Percentiles rank a stretch among this genome's conserved stretches.
These are phyloP conservation scores for Platalea minor DNA, from an alignment of 2,797 vertebrate species.

Conservation along the genomic window DNA sequence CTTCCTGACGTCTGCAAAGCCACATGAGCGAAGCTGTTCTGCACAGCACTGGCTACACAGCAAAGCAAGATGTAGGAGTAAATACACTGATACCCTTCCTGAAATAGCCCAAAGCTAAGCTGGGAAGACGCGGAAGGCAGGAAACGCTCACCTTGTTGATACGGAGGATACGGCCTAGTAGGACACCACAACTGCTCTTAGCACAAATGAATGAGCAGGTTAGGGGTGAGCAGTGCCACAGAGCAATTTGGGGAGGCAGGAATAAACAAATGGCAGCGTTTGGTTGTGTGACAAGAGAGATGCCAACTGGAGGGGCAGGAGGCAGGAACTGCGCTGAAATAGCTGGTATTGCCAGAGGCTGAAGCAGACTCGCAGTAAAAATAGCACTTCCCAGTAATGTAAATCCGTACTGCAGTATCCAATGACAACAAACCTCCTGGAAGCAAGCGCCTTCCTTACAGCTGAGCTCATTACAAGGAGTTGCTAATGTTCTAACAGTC, in stretches of 20 bases:
- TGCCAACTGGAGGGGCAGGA: neutral
- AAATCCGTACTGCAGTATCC: constrained; percentile 37
- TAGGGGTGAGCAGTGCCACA: neutral
- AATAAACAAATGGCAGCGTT: neutral
- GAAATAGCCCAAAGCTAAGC: neutral
- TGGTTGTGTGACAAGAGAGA: neutral
- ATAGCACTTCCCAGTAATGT: constrained; percentile 39
- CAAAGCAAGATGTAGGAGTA: neutral
- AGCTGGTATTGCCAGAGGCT: constrained; percentile 53
- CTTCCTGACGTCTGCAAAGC: neutral
- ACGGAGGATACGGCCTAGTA: rapidly evolving
- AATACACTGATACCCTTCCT: neutral
- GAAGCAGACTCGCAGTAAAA: constrained; percentile 19
- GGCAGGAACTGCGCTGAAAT: neutral
- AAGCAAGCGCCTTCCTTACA: neutral
- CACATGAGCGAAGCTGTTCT: neutral
- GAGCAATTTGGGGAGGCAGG: neutral
- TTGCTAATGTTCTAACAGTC: neutral
- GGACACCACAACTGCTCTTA: neutral
- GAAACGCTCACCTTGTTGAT: neutral
- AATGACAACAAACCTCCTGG: constrained; percentile 38
- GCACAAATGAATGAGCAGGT: neutral
- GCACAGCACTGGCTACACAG: neutral
- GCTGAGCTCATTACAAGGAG: neutral
- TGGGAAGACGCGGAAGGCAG: neutral